Percentiles rank a stretch among this genome's conserved stretches.
phyloP scores from a whole-genome alignment of 2,797 vertebrate genomes.

The Hippocampus kuda region DNA sequence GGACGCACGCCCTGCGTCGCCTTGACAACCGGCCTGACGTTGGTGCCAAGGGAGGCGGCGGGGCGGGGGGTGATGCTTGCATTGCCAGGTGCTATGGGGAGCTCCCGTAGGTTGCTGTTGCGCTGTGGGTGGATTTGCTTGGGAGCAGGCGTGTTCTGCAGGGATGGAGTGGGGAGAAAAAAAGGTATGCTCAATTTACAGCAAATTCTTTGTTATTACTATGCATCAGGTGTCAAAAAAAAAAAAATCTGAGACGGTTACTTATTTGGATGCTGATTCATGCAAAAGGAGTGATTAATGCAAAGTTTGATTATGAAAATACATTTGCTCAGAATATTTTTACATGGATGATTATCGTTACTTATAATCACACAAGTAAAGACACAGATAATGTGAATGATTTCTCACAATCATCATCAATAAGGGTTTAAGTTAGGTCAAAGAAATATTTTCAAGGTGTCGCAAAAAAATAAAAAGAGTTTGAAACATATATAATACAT shows the following conservation, averaged over 20 bases:
- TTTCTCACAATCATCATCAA: too few species aligned
- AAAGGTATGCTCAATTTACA: not conserved
- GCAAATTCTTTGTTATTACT: not conserved
- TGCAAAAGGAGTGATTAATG: too few species aligned
- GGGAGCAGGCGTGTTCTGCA: conserved; percentile 72
- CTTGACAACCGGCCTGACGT: conserved; percentile 68
- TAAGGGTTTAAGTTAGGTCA: too few species aligned
- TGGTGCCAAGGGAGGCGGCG: conserved; percentile 64
- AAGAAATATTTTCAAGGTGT: too few species aligned
- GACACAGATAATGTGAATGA: not conserved
- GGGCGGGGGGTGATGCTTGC: conserved; percentile 61
- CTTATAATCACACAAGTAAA: too few species aligned
- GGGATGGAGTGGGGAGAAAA: conserved; percentile 8
- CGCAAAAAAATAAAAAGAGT: too few species aligned
- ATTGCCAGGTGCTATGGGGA: conserved; percentile 83
- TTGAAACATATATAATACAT: too few species aligned
- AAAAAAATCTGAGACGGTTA: too few species aligned
- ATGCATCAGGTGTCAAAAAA: not conserved
- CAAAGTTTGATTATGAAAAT: too few species aligned
- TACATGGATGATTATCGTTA: too few species aligned
- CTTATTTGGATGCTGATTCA: too few species aligned
- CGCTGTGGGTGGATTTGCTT: conserved; percentile 78
- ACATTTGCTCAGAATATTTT: too few species aligned
- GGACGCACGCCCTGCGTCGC: conserved; percentile 55
- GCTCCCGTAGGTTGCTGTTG: conserved; percentile 89